Evolutionary conservation across 2,797 vertebrate genomes (phyloP).

Genomic region (Lagodon rhomboides): DNA sequence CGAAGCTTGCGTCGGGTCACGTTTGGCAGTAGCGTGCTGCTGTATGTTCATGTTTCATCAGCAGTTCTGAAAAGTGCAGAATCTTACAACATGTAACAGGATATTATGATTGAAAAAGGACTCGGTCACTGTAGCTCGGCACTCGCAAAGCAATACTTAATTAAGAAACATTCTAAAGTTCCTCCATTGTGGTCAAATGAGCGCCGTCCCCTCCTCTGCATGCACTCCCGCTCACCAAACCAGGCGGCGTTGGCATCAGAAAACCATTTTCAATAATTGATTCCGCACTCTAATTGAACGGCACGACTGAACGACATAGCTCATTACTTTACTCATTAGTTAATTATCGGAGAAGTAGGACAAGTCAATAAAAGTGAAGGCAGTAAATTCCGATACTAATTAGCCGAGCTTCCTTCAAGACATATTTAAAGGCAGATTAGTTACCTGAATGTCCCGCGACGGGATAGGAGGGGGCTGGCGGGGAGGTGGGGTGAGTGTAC

Average conservation of each 20-base stretch:
- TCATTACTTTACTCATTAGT: slow-evolving; percentile 99
- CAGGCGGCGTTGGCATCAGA: slow-evolving; percentile 88
- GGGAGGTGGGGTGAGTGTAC: slow-evolving; percentile 60
- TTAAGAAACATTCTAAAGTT: slow-evolving; percentile 41
- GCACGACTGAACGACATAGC: slow-evolving; percentile 99
- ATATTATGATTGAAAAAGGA: neutral
- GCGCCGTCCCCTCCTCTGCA: slow-evolving; percentile 66
- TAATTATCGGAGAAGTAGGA: slow-evolving; percentile 99
- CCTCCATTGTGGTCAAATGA: slow-evolving; percentile 43
- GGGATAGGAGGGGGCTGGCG: slow-evolving; percentile 87
- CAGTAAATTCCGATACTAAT: slow-evolving; percentile 99
- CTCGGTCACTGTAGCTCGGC: neutral
- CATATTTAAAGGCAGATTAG: slow-evolving; percentile 99
- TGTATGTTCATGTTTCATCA: slow-evolving; percentile 34
- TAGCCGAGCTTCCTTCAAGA: slow-evolving; percentile 99
- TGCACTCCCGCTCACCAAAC: slow-evolving; percentile 52
- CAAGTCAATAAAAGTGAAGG: slow-evolving; percentile 99
- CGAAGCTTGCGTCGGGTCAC: slow-evolving; percentile 17
- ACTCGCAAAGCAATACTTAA: neutral
- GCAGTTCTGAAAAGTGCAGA: slow-evolving; percentile 11
- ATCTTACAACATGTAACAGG: slow-evolving; percentile 2
- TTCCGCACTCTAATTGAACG: slow-evolving; percentile 99
- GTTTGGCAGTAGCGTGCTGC: neutral
- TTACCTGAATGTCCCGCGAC: slow-evolving; percentile 96
- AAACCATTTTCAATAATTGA: slow-evolving; percentile 99